Evolutionary conservation across 2,888 invertebrate genomes (phyloP), one percentile per base, ranked within the genome.

Genomic region (Andrena dorsata): DNA sequence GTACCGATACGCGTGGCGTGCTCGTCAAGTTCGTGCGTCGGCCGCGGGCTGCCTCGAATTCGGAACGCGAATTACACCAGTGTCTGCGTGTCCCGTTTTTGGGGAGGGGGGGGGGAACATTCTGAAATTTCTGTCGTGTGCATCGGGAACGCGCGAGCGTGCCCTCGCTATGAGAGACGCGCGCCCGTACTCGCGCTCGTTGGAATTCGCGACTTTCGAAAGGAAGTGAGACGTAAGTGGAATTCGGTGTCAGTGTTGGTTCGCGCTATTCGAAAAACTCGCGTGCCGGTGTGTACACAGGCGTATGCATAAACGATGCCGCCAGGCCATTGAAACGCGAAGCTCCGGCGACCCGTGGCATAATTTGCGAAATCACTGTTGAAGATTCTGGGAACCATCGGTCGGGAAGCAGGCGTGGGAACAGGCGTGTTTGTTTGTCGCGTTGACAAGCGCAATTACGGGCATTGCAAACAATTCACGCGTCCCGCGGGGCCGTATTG

Each of bases 211-310:
- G 72, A 75, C 76, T 83, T 87, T 87, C 85, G 70, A 85, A 70
- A 68, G 73, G 72, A 83, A 66, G 80, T 26, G 71, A 72, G 69
- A 74, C 53, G 72, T 85, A 85, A 87, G 81, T 87, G 78, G 88
- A 87, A 87, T 87, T 83, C 64, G 80, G 83, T 87, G 88, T 87
- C 86, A 87, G 77, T 80, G 79, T 86, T 75, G 75, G 72, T 69
- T 58, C 83, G 76, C 20, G 58, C n/a, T 41, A 71, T 76, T 72
- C 56, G 56, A 28, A 82, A 76, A 82, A 82, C 23, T 28, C 16
- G 23, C 28, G 30, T 53, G 23, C 30, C 20, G 20, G 28, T n/a
- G 61, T 35, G 20, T 47, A 30, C 35, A 66, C 61, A 65, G 28
- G 60, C 5, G 32, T 13, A n/a, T 47, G 49, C 61, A 58, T 28